Base-by-base conservation (phyloP, 2,113 vertebrate genomes). In the Odocoileus hemionus region DNA sequence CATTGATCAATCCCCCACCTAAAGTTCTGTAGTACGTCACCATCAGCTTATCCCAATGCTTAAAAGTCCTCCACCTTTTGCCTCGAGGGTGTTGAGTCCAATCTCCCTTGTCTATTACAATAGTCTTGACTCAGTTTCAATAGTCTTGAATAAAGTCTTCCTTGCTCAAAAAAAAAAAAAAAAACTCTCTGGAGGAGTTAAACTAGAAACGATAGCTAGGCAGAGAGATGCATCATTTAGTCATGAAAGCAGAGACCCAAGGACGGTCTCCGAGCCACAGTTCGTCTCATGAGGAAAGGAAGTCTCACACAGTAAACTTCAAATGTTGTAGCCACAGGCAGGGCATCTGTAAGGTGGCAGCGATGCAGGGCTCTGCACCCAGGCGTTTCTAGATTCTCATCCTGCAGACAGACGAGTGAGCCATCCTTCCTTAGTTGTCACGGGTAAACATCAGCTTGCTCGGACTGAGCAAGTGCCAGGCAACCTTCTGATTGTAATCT, bases 361-460 rank as follows among this genome's bases (percentile, higher is more conserved):
- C 0, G 60, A 3, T 7, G n/a, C 13, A 7, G 58, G 47, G 3
- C 21, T 17, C 43, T 16, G 55, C 17, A 30, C 33, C 11, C 9
- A 6, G 0, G 4, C 33, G 4, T 25, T 58, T n/a, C 82, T 21
- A 16, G 14, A 4, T 28, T 83, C n/a, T 45, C 9, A 0, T 19
- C 43, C 52, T 26, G 1, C 11, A 21, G 83, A 61, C 86, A 47
- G 16, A 8, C 25, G 36, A 45, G 10, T 11, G 26, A 19, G 4
- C n/a, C 57, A 7, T 0, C 55, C 43, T 64, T 36, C 36, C 86
- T 74, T n/a, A 33, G 21, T 1, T 36, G 90, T 55, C 28, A 5
- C 57, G 5, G 45, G 50, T 39, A 30, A 78, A 52, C 33, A 36
- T 60, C 13, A 57, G 93, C 52, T 93, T 43, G 80, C 33, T 87